A percentile compares a stretch with the other conserved stretches of the same genome.
These are phyloP conservation scores for Eurois occulta DNA, from an alignment of 2,888 invertebrate species.

Conservation along the genomic window DNA sequence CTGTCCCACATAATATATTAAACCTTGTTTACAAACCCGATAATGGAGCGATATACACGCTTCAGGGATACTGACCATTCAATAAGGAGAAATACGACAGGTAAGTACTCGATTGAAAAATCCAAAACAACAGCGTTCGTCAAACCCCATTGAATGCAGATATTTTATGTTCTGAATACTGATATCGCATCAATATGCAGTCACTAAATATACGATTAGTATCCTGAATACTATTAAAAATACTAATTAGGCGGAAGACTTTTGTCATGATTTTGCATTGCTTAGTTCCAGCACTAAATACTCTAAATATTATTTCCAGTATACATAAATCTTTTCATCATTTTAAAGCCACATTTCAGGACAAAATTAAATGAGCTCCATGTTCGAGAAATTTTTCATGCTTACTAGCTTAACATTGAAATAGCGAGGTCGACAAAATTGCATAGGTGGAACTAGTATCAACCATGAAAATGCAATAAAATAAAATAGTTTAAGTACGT, in stretches of 20 bases:
- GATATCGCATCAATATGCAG: conserved; percentile 53
- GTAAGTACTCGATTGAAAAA: conserved; percentile 38
- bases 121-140: conserved; percentile 53
- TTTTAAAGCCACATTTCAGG: conserved; percentile 1
- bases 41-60: conserved; percentile 44
- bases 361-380: conserved; percentile 11
- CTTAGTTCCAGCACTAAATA: conserved; percentile 15
- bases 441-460: conserved; percentile 15
- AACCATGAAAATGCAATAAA: conserved; percentile 43
- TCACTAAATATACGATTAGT: conserved; percentile 34
- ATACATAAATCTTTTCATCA: conserved; percentile 23
- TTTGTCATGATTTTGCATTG: conserved; percentile 6
- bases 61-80: conserved; percentile 5
- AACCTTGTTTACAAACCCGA: conserved; percentile 35
- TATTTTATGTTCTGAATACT: conserved; percentile 59
- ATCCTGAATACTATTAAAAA: conserved; percentile 55
- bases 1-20: conserved; percentile 41
- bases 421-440: conserved; percentile 28
- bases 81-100: conserved; percentile 23
- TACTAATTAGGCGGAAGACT: conserved; percentile 42
- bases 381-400: conserved; percentile 39
- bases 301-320: neutral
- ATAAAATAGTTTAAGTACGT: conserved; percentile 30
- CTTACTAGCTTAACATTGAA: conserved; percentile 13
- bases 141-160: conserved; percentile 54